Evolutionary conservation across 2,113 vertebrate genomes (phyloP), one percentile per base, ranked within the genome.

Genomic region (Naja naja): DNA sequence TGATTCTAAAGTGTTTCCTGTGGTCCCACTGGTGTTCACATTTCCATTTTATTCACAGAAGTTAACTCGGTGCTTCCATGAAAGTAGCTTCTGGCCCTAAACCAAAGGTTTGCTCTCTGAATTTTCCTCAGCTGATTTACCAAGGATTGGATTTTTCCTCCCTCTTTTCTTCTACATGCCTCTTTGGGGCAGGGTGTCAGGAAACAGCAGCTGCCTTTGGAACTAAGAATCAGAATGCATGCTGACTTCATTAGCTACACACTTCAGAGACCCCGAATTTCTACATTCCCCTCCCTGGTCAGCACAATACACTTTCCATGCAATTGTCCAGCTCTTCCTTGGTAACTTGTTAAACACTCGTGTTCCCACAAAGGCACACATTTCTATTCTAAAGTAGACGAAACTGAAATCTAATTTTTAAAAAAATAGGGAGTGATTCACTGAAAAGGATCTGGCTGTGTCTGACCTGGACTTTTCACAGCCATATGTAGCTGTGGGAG

Each of bases 391-490:
- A 0, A 54, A 91, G 96, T 90, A 92, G 96, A 91, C 86, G 56
- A 91, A 96, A 95, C 0, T 64, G 93, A 94, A 81, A 89, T 96
- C 97, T 97, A 97, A 96, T 90, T 10, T 10, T 30, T 43, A 30
- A 60, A 87, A 97, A 94, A 96, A 95, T 92, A 90, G 54, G 95
- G 27, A 0, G 52, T 58, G 69, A 96, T 95, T 97, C 94, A 95
- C 94, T 89, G 93, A 96, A 97, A 97, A 97, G 97, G 97, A 89
- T 92, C 95, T 60, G 95, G 54, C 94, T 96, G 96, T 95, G 96
- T 95, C 96, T 97, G 96, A 94, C 94, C 95, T 89, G 23, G 92
- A 95, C 94, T 94, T 96, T 94, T 92, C 96, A 93, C 92, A 89
- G 96, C 47, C 14, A 94, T 94, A 95, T 97, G 91, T 90, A 94